phyloP scores from a whole-genome alignment of 2,113 vertebrate genomes.

The Butorides virescens region DNA sequence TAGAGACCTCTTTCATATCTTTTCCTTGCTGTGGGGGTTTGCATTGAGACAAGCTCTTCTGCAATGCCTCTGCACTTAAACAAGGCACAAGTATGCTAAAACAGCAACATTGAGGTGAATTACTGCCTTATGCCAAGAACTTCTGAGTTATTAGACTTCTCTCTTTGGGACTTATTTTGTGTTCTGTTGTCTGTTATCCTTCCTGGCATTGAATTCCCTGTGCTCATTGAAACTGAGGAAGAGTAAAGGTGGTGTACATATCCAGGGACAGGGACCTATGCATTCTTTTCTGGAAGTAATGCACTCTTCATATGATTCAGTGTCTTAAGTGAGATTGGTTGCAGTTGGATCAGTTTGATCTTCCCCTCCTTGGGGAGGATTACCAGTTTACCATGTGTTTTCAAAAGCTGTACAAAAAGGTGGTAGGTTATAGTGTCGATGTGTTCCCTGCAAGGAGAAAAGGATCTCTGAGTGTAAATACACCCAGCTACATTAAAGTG shows the following conservation, averaged over 20 bases:
- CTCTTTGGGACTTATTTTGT: not conserved
- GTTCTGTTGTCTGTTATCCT: not conserved
- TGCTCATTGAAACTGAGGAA: not conserved
- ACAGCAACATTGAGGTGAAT: not conserved
- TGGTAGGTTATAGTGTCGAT: not conserved
- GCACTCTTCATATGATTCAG: not conserved
- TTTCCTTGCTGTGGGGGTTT: not conserved
- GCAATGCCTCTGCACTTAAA: not conserved
- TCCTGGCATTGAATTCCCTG: not conserved
- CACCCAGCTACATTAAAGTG: not conserved
- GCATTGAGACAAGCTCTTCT: not conserved
- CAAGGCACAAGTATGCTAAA: not conserved
- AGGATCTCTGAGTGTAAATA: not conserved
- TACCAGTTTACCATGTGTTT: not conserved
- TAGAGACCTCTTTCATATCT: not conserved
- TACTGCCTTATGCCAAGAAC: not conserved
- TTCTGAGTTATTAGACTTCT: not conserved
- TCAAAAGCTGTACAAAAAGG: not conserved
- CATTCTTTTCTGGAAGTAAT: not conserved
- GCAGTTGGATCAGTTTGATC: not conserved
- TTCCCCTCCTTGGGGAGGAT: not conserved
- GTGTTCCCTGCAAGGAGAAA: not conserved
- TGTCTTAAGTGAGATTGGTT: not conserved
- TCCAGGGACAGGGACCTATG: not conserved
- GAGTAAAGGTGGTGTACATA: not conserved